Evolutionary conservation across 2,888 invertebrate species (phyloP), one percentile per base, ranked within the genome.

Genomic region (Odontocolon sp.): DNA sequence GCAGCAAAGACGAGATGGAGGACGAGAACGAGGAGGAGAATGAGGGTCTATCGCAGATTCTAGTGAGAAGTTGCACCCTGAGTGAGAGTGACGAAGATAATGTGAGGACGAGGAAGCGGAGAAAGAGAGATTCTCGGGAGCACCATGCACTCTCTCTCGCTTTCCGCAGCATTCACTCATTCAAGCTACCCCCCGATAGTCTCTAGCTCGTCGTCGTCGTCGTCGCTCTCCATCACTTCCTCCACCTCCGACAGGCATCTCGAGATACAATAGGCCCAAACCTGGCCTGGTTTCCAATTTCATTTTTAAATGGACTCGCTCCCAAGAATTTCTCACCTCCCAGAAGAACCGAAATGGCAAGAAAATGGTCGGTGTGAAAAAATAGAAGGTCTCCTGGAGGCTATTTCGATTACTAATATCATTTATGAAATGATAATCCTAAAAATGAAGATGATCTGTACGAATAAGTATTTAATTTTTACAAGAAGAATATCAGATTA

Each of bases 251-350:
- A 63, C 67, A 74, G 40, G 54, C 70, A 69, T 78, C 77, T 76
- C 61, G 45, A 64, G 69, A 59, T 31, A 80, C 72, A 79, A 80
- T 75, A 36, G 72, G 45, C 45, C 45, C 59, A 36, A 66, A 75
- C 67, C 66, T 70, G 69, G 69, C 77, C 75, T 80, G 57, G 57
- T 80, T 79, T 77, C 57, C 70, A 73, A 72, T 66, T 75, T 80
- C 61, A 75, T 70, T 75, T 76, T 77, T 63, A 63, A 80, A 75
- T 76, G 67, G 63, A 59, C 38, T 14, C 61, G 9, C 52, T 36
- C 40, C 66, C 64, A 28, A 21, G 33, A 64, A 47, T 45, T 36
- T 40, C 38, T 56, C 33, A 18, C n/a, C 31, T 33, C 47, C 42
- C 16, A 21, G 21, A n/a, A 14, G 23, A 28, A 18, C 26, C 2